phyloP scores from a whole-genome alignment of 2,113 vertebrate species.

The Tragelaphus strepsiceros region DNA sequence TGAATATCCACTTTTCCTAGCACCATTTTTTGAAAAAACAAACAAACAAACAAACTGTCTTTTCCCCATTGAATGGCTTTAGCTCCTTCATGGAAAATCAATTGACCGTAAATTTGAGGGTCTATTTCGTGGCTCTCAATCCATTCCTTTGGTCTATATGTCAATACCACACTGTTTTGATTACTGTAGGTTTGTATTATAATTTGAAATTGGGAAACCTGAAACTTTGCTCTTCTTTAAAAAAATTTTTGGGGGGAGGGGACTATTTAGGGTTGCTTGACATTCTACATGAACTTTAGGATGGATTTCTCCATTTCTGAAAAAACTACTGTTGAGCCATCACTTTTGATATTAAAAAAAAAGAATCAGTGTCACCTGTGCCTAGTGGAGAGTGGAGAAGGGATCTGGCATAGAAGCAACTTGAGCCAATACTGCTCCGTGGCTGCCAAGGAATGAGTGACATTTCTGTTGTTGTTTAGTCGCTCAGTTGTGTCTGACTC shows the following conservation, averaged over 20 bases:
- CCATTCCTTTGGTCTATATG: background rate
- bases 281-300: background rate
- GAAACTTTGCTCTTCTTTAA: background rate
- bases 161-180: background rate
- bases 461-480: background rate
- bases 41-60: background rate
- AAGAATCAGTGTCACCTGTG: background rate
- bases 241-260: background rate
- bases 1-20: background rate
- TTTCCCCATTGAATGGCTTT: background rate
- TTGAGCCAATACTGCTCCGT: background rate
- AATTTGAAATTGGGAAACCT: background rate
- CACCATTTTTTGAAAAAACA: background rate
- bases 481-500: accelerated
- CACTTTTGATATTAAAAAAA: background rate
- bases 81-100: background rate
- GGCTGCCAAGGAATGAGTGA: background rate
- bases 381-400: background rate
- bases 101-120: background rate
- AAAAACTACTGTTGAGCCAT: background rate
- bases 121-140: background rate
- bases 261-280: background rate
- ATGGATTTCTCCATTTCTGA: background rate
- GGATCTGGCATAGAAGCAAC: background rate
- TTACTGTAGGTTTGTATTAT: background rate